Evolutionary conservation across 35 echinoderm and acorn worm species (phyloP).

Genomic region (Acanthaster planci): DNA sequence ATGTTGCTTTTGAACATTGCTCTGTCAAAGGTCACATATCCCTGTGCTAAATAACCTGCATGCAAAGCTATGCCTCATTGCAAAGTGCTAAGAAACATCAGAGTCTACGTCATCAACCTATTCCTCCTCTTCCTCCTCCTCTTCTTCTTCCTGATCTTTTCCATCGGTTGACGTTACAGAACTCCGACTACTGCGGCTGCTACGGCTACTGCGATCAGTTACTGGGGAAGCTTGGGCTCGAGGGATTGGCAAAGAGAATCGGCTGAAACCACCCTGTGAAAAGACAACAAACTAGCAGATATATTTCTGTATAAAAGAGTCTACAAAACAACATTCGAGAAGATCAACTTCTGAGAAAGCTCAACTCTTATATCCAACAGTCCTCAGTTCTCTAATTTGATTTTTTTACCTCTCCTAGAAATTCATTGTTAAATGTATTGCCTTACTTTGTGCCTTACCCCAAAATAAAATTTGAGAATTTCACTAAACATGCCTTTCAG

Average conservation of each 20-base stretch:
- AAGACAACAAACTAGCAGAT: too few relatives aligned
- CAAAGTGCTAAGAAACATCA: neutral
- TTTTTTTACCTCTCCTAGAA: too few relatives aligned
- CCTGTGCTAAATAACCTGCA: neutral
- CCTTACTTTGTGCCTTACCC: too few relatives aligned
- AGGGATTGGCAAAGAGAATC: slow-evolving; percentile 1
- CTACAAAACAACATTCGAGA: too few relatives aligned
- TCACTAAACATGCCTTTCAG: too few relatives aligned
- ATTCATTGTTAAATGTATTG: too few relatives aligned
- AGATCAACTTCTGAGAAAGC: too few relatives aligned
- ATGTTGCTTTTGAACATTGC: neutral
- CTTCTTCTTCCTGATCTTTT: slow-evolving; percentile 10
- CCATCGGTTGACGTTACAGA: slow-evolving; percentile 18
- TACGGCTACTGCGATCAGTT: neutral
- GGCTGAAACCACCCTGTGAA: slow-evolving; percentile 7
- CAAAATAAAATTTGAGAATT: too few relatives aligned
- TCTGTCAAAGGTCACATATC: neutral
- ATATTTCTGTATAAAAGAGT: too few relatives aligned
- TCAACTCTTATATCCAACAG: too few relatives aligned
- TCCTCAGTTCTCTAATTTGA: too few relatives aligned
- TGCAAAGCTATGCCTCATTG: neutral
- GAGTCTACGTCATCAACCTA: neutral
- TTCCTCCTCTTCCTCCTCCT: slow-evolving; percentile 6
- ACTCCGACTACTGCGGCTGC: slow-evolving; percentile 13
- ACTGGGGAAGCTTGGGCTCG: neutral